phyloP scores from a whole-genome alignment of 2,888 invertebrate genomes.

The Cinara cedri region DNA sequence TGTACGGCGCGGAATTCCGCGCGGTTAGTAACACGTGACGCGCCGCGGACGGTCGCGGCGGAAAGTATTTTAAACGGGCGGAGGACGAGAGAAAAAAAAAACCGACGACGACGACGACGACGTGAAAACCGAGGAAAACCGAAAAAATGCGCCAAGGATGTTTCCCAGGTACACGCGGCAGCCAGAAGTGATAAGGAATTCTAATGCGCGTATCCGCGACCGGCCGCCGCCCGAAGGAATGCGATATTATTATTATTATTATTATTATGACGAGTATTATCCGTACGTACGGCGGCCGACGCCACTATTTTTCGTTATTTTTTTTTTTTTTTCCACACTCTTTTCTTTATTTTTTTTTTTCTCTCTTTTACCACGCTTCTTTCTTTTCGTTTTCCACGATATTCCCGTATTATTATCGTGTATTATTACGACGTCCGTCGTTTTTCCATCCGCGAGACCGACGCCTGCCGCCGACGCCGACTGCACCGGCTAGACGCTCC shows the following conservation, averaged over 20 bases:
- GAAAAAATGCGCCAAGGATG: constrained; percentile 47
- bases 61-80: constrained; percentile 24
- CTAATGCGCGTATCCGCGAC: constrained; percentile 48
- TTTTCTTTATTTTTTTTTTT: not conserved
- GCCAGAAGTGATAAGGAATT: constrained; percentile 49
- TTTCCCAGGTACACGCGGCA: constrained; percentile 38
- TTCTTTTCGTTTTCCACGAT: not conserved
- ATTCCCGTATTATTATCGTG: not conserved
- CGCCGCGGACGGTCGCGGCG: constrained; percentile 1
- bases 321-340: not conserved
- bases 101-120: not conserved
- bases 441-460: no score
- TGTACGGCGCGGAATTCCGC: constrained; percentile 46
- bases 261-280: not conserved
- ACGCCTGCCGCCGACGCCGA: not conserved
- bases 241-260: constrained; percentile 3
- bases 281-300: not conserved
- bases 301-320: constrained; percentile 18
- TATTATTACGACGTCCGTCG: no score
- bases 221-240: constrained; percentile 45
- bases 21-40: constrained; percentile 53
- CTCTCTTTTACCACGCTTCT: no score
- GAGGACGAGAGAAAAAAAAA: not conserved
- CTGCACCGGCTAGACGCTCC: not conserved
- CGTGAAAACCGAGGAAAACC: not conserved